A percentile compares a stretch with the other conserved stretches of the same genome.
Conservation (phyloP, 1,140 invertebrate genomes). For the Druon quercuslanigerum region DNA sequence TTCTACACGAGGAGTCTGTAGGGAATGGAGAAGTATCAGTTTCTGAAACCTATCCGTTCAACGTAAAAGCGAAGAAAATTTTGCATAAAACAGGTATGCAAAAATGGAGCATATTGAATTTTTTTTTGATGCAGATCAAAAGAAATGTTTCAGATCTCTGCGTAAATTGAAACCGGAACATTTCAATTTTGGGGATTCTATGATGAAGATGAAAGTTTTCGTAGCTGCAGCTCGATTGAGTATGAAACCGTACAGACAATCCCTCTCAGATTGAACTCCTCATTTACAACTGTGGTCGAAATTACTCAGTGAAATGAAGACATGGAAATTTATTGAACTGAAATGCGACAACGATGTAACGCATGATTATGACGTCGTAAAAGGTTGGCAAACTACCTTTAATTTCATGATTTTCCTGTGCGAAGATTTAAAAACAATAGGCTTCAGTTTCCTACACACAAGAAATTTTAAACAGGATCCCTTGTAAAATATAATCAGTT, state of each 20-base stretch:
- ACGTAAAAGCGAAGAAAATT: neutral
- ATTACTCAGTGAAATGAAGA: neutral
- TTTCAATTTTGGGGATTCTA: neutral
- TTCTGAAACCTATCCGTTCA: neutral
- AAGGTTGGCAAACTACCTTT: neutral
- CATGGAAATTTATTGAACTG: no score
- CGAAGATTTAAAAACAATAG: neutral
- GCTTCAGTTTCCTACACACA: neutral
- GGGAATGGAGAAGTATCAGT: neutral
- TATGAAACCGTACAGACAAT: neutral
- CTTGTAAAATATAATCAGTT: neutral
- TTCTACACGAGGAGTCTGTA: neutral
- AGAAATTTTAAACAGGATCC: neutral
- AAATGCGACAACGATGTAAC: no score
- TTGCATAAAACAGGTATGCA: neutral
- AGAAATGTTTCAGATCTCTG: neutral
- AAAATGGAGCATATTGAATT: neutral
- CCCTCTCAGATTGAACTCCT: neutral
- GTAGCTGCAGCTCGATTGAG: neutral
- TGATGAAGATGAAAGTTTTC: neutral
- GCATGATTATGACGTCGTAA: no score
- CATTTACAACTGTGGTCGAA: neutral
- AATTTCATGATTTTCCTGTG: neutral
- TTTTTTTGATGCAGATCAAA: neutral
- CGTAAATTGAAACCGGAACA: neutral